These are phyloP conservation scores for Drosophila obscura DNA, from an alignment of 1,140 invertebrate genomes.

Conservation along the genomic window DNA sequence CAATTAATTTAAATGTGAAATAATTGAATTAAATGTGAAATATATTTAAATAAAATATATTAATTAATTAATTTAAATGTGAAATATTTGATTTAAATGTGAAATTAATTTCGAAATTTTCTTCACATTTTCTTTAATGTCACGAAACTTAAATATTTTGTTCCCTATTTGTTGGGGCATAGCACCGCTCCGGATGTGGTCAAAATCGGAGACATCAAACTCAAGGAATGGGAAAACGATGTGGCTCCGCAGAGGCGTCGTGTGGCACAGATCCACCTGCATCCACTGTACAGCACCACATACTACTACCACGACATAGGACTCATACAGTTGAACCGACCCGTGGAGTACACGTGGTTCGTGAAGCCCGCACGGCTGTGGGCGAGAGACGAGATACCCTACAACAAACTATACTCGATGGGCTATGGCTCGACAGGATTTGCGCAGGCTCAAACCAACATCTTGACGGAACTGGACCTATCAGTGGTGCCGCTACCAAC, in stretches of 20 bases:
- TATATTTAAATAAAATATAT: too few relatives aligned
- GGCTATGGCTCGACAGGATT: slow-evolving; percentile 68
- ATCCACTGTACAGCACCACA: slow-evolving; percentile 52
- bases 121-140: too few relatives aligned
- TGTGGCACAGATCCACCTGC: slow-evolving; percentile 45
- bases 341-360: slow-evolving; percentile 59
- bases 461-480: slow-evolving; percentile 60
- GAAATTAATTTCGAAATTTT: too few relatives aligned
- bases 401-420: slow-evolving; percentile 56
- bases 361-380: slow-evolving; percentile 57
- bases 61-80: too few relatives aligned
- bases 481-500: slow-evolving; percentile 44
- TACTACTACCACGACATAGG: slow-evolving; percentile 66
- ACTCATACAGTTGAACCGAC: slow-evolving; percentile 45
- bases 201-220: slow-evolving; percentile 63
- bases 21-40: too few relatives aligned
- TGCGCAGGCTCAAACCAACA: slow-evolving; percentile 57
- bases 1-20: too few relatives aligned
- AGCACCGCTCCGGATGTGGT: slow-evolving; percentile 53
- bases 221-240: slow-evolving; percentile 56
- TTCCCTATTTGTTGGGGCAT: background rate
- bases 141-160: background rate
- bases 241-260: slow-evolving; percentile 44
- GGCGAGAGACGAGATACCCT: slow-evolving; percentile 56
- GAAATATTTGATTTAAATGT: too few relatives aligned